phyloP scores from a whole-genome alignment of 2,888 invertebrate genomes.

The Hoplodrina ambigua region DNA sequence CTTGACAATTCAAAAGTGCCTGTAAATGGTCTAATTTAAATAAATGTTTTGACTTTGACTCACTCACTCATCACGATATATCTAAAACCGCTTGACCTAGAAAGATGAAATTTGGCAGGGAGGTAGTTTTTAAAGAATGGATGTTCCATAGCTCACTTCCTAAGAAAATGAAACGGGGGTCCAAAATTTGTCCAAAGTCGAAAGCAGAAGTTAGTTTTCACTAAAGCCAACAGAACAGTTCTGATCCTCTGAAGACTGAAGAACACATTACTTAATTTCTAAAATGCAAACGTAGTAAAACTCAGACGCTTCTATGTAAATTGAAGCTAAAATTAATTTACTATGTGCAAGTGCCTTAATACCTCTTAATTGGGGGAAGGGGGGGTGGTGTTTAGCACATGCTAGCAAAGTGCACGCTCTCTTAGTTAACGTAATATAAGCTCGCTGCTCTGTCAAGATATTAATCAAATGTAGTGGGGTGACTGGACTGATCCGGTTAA shows the following conservation, averaged over 20 bases:
- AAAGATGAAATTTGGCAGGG: no score
- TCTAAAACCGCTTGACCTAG: no score
- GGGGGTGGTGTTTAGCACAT: slow-evolving; percentile 28
- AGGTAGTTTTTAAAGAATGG: no score
- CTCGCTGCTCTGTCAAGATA: slow-evolving; percentile 31
- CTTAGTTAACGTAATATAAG: slow-evolving; percentile 41
- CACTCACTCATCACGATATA: no score
- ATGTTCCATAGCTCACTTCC: no score
- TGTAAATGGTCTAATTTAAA: no score
- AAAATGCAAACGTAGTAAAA: slow-evolving; percentile 23
- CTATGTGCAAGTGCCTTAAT: slow-evolving; percentile 30
- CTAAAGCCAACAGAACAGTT: neutral
- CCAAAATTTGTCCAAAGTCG: no score
- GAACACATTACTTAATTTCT: slow-evolving; percentile 19
- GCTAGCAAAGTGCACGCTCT: slow-evolving; percentile 46
- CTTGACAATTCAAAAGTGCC: no score
- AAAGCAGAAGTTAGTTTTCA: no score
- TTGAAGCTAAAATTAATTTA: slow-evolving; percentile 50
- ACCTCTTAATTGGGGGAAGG: slow-evolving; percentile 41
- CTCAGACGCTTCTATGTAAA: slow-evolving; percentile 30
- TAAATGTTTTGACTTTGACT: no score
- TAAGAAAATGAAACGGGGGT: no score
- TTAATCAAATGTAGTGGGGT: slow-evolving; percentile 18
- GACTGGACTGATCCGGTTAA: slow-evolving; percentile 6
- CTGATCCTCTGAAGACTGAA: neutral